Evolutionary conservation across 2,888 invertebrate genomes (phyloP).

Genomic region (Amphipoea lucens): DNA sequence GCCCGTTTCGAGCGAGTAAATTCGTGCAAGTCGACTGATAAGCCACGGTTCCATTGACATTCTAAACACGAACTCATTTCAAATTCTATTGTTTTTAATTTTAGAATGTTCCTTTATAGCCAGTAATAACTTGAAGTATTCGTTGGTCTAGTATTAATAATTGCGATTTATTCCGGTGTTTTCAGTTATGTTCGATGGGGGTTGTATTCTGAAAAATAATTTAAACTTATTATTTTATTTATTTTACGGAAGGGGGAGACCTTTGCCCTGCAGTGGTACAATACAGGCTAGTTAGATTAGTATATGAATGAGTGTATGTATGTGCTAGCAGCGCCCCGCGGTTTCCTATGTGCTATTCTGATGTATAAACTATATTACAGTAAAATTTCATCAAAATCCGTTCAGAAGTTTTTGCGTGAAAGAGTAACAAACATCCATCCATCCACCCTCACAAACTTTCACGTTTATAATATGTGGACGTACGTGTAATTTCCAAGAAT

Average conservation of each 20-base stretch:
- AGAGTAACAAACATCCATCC: too few species aligned
- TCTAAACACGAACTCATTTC: conserved; percentile 49
- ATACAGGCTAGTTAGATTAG: too few species aligned
- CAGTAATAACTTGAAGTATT: conserved; percentile 37
- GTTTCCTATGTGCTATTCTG: too few species aligned
- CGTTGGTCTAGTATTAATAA: conserved; percentile 21
- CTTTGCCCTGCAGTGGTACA: too few species aligned
- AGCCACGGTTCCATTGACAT: conserved; percentile 44
- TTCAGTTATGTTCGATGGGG: conserved; percentile 12
- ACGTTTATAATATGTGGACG: too few species aligned
- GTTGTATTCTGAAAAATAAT: not conserved
- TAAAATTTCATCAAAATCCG: too few species aligned
- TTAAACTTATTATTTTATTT: not conserved
- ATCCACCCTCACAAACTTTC: too few species aligned
- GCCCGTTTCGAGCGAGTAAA: not conserved
- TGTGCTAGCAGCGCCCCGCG: too few species aligned
- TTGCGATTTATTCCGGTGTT: not conserved
- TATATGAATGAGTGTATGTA: too few species aligned
- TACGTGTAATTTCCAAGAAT: not conserved
- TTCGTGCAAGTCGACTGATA: not conserved
- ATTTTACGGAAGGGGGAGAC: too few species aligned
- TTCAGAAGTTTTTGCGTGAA: too few species aligned
- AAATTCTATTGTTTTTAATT: conserved; percentile 52
- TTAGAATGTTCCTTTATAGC: conserved; percentile 37
- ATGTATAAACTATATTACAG: too few species aligned